Evolutionary conservation across 92 coral and sea anemone species (phyloP).

Genomic region (Paragorgia papillata): DNA sequence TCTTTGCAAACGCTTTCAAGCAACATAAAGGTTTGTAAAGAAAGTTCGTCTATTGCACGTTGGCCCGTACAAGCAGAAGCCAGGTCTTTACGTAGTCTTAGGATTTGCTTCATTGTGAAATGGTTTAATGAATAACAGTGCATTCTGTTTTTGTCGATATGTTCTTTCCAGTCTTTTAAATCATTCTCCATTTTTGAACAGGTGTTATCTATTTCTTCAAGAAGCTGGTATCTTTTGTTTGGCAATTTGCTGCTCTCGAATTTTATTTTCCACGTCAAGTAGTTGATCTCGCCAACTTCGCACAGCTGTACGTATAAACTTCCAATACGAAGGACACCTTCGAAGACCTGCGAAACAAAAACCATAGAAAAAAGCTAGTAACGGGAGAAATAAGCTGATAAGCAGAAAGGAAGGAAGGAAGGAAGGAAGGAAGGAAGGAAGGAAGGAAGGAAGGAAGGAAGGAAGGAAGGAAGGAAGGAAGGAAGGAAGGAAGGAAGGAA

Average conservation of each 20-base stretch:
- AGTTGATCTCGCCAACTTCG: conserved; percentile 79
- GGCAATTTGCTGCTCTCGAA: conserved; percentile 55
- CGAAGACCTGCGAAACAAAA: conserved; percentile 39
- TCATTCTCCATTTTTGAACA: conserved; percentile 61
- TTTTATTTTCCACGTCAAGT: conserved; percentile 69
- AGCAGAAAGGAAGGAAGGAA: no score
- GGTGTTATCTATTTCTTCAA: conserved; percentile 32
- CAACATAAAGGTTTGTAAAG: conserved; percentile 66
- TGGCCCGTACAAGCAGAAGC: conserved; percentile 57
- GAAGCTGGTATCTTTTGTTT: conserved; percentile 1
- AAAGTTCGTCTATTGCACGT: conserved; percentile 31
- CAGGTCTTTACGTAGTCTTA: conserved; percentile 65
- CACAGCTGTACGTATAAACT: conserved; percentile 63
- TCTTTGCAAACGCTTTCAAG: conserved; percentile 75
- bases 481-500: no score
- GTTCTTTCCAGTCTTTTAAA: conserved; percentile 62
- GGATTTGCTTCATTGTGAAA: conserved; percentile 79
- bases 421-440: no score
- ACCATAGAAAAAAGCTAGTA: no score
- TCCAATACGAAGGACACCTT: conserved; percentile 65
- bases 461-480: no score
- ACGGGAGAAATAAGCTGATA: no score
- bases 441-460: no score
- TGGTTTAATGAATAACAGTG: conserved; percentile 64
- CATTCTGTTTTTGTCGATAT: conserved; percentile 56